phyloP scores from a whole-genome alignment of 2,797 vertebrate species.

The Dipus sagitta region DNA sequence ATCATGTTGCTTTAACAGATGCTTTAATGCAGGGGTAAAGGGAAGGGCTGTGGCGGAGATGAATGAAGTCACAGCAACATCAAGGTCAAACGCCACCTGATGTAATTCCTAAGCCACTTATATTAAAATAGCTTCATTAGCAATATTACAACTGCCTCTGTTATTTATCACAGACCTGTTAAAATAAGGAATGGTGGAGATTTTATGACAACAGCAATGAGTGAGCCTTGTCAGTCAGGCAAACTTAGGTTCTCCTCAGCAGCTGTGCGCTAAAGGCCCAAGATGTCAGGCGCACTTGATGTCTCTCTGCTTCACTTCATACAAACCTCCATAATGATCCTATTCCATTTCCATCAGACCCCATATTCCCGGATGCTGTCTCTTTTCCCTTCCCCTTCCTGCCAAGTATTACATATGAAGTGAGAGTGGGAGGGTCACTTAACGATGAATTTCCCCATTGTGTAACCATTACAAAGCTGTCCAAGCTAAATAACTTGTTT shows the following conservation, averaged over 20 bases:
- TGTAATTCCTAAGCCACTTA: slow-evolving; percentile 28
- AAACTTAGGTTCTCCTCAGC: neutral
- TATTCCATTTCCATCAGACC: slow-evolving; percentile 60
- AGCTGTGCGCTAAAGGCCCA: neutral
- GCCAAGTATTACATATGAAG: slow-evolving; percentile 43
- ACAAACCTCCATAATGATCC: slow-evolving; percentile 43
- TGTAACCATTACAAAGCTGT: slow-evolving; percentile 71
- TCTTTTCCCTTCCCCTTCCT: slow-evolving; percentile 65
- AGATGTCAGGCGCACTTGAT: slow-evolving; percentile 1
- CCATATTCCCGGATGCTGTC: slow-evolving; percentile 18
- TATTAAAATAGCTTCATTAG: slow-evolving; percentile 58
- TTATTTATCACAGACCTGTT: slow-evolving; percentile 70
- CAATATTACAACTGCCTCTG: neutral
- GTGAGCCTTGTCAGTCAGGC: slow-evolving; percentile 15
- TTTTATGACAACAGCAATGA: slow-evolving; percentile 36
- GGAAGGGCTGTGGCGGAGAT: slow-evolving; percentile 60
- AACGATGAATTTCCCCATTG: slow-evolving; percentile 75
- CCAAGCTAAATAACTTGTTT: slow-evolving; percentile 76
- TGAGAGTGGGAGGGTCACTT: slow-evolving; percentile 73
- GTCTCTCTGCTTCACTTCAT: slow-evolving; percentile 46
- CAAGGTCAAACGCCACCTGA: slow-evolving; percentile 51
- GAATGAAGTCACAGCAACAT: slow-evolving; percentile 19
- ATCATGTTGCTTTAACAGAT: slow-evolving; percentile 32
- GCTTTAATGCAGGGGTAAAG: slow-evolving; percentile 59
- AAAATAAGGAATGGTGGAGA: slow-evolving; percentile 40